Evolutionary conservation across 2,888 invertebrate species (phyloP).

Genomic region (Leucophenga maculata): DNA sequence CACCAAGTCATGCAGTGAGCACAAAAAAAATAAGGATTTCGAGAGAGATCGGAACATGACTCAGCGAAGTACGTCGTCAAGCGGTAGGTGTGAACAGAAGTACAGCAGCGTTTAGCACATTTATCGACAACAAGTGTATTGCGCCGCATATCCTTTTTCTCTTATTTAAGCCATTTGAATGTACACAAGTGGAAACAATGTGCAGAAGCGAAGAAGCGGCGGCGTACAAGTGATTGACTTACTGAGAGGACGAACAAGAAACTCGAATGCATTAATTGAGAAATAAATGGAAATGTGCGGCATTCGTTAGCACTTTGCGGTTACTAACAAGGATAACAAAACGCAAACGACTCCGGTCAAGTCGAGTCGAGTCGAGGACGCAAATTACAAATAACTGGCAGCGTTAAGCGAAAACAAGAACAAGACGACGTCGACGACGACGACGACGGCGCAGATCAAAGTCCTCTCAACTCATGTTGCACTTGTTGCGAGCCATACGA

Average conservation of each 20-base stretch:
- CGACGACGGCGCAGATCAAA: neutral
- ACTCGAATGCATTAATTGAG: slow-evolving; percentile 4
- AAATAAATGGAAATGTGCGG: slow-evolving; percentile 33
- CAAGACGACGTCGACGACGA: neutral
- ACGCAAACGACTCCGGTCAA: slow-evolving; percentile 1
- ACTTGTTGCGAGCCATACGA: slow-evolving; percentile 6
- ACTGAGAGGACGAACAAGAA: neutral
- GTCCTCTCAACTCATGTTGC: neutral
- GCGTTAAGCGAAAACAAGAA: neutral
- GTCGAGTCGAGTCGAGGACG: neutral
- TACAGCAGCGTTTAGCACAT: slow-evolving; percentile 25
- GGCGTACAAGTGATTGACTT: slow-evolving; percentile 1
- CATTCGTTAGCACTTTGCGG: slow-evolving; percentile 63
- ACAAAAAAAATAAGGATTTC: no score
- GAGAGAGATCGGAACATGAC: neutral
- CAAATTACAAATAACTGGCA: slow-evolving; percentile 10
- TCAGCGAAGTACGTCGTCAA: slow-evolving; percentile 17
- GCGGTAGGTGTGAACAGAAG: slow-evolving; percentile 25
- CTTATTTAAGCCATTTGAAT: no score
- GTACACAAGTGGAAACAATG: no score
- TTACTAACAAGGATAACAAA: slow-evolving; percentile 41
- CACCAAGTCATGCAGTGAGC: no score
- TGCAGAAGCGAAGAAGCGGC: neutral
- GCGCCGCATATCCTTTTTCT: no score
- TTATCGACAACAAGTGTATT: neutral